phyloP scores from a whole-genome alignment of 23 tunicate species.

The Phallusia fumigata region DNA sequence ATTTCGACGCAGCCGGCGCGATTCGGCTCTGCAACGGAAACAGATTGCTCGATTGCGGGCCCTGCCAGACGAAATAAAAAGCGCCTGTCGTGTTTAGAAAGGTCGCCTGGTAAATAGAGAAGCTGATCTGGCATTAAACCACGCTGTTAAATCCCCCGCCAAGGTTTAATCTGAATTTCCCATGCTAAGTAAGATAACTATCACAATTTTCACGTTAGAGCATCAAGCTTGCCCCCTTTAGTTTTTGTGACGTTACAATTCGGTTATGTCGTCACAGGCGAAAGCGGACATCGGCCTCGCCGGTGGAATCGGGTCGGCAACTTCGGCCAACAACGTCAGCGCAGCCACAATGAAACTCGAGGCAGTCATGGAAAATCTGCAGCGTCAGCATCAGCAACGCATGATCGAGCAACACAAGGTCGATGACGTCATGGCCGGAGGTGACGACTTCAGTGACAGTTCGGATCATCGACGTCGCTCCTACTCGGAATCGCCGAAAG shows the following conservation, averaged over 20 bases:
- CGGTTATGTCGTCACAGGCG: constrained; percentile 32
- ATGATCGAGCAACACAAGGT: constrained; percentile 38
- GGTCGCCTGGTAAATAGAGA: not conserved
- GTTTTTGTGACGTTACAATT: no score
- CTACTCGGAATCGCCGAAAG: constrained; percentile 28
- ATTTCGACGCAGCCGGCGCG: not conserved
- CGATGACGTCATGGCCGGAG: constrained; percentile 51
- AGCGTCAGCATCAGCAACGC: constrained; percentile 73
- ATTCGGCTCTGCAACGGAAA: not conserved
- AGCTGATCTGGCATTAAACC: not conserved
- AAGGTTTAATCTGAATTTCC: not conserved
- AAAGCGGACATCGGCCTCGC: constrained; percentile 81
- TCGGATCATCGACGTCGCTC: constrained; percentile 26
- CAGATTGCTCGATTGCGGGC: not conserved
- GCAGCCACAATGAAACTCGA: constrained; percentile 81
- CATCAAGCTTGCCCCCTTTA: not conserved
- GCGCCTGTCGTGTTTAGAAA: not conserved
- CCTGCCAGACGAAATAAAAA: not conserved
- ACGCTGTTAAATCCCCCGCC: not conserved
- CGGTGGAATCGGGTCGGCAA: constrained; percentile 27
- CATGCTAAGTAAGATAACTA: not conserved
- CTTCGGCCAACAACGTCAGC: constrained; percentile 26
- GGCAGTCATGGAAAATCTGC: constrained; percentile 94
- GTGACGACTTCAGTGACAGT: constrained; percentile 45
- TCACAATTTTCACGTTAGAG: not conserved